These are phyloP conservation scores for Mionectes olivaceus DNA, from an alignment of 2,797 vertebrate species.

Conservation along the genomic window DNA sequence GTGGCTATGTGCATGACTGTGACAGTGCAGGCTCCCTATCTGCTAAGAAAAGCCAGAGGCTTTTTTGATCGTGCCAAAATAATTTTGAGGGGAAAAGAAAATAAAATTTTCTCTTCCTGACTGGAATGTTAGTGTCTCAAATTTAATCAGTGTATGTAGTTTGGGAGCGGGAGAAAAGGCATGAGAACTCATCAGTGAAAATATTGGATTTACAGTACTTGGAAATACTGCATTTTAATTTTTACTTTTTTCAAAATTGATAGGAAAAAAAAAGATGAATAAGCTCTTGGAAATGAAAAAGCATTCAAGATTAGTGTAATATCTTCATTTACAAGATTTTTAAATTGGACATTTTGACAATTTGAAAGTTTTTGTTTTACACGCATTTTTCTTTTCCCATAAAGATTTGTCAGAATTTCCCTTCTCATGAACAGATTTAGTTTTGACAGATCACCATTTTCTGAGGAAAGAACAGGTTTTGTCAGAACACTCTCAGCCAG, in stretches of 20 bases:
- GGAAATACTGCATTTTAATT: background rate
- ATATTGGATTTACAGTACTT: background rate
- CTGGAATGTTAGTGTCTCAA: background rate
- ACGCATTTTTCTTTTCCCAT: background rate
- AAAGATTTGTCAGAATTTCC: background rate
- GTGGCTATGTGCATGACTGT: background rate
- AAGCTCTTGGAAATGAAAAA: background rate
- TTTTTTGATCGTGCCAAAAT: background rate
- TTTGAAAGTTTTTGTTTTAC: background rate
- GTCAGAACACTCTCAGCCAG: background rate
- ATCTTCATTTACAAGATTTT: background rate
- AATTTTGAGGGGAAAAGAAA: background rate
- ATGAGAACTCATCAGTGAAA: background rate
- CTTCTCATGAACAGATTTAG: conserved; percentile 25
- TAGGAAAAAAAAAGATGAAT: background rate
- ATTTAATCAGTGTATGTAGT: background rate
- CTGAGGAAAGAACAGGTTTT: conserved; percentile 20
- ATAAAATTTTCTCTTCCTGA: background rate
- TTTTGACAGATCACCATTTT: conserved; percentile 49
- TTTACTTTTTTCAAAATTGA: background rate
- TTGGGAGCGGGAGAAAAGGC: background rate
- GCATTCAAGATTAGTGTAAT: background rate
- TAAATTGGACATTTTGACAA: background rate
- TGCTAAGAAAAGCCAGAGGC: background rate
- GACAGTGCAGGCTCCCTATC: background rate